A percentile compares a stretch with the other conserved stretches of the same genome.
Evolutionary conservation across 2,888 invertebrate genomes (phyloP).

Genomic region (Eugnorisma glareosa): DNA sequence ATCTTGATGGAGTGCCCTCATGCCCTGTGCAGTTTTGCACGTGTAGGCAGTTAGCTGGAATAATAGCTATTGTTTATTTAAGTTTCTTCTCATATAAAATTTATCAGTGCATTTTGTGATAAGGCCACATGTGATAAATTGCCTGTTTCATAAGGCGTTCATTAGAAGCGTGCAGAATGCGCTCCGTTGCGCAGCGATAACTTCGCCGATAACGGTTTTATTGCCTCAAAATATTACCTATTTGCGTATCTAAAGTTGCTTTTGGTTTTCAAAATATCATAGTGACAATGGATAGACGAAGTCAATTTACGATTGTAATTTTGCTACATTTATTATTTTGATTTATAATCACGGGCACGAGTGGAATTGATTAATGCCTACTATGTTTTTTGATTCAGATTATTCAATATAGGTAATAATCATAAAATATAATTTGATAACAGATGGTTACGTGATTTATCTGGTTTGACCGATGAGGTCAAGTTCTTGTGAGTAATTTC

Average conservation of each 20-base stretch:
- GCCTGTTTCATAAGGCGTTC: conserved; percentile 90
- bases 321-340: conserved; percentile 60
- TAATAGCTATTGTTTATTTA: conserved; percentile 83
- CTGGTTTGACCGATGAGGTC: conserved; percentile 40
- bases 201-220: conserved; percentile 87
- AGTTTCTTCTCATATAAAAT: conserved; percentile 85
- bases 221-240: conserved; percentile 89
- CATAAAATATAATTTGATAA: conserved; percentile 61
- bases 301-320: conserved; percentile 58
- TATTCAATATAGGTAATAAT: conserved; percentile 59
- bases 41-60: conserved; percentile 62
- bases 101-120: conserved; percentile 87
- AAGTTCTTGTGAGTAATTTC: conserved; percentile 44
- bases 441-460: conserved; percentile 52
- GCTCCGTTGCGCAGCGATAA: conserved; percentile 89
- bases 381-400: conserved; percentile 54
- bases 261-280: conserved; percentile 72
- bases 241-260: conserved; percentile 81
- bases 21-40: conserved; percentile 18
- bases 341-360: conserved; percentile 56
- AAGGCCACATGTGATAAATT: conserved; percentile 89
- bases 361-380: conserved; percentile 60
- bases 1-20: conserved; percentile 31
- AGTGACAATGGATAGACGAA: conserved; percentile 71
- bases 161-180: conserved; percentile 90